Evolutionary conservation across 2,888 invertebrate species (phyloP), one percentile per base, ranked within the genome.

Genomic region (Uropetala carovei): DNA sequence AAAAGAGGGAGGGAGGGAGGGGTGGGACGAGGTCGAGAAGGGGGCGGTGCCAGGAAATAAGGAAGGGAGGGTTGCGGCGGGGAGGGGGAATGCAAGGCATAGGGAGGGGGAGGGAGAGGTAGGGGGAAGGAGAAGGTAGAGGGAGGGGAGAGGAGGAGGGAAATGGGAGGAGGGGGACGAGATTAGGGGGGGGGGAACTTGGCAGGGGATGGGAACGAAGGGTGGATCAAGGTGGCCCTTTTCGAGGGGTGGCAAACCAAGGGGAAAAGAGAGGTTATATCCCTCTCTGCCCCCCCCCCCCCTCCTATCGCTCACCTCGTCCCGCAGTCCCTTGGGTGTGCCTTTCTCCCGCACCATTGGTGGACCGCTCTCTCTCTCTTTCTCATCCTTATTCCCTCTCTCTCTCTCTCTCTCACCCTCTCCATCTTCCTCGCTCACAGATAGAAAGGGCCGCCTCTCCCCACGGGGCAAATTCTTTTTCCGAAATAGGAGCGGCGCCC

Each of bases 331-430:
- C 18, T 27, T 27, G 75, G 75, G 75, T 75, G 75, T 75, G 75
- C 75, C 68, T 68, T 43, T 43, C 68, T 68, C 4, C 75, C 75
- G 75, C 27, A 27, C 75, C 75, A 75, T 75, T 75, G 75, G 75
- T 27, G 75, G 75, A 75, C 75, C 22, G 75, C 22, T 27, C 13
- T 27, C 75, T 27, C 22, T 22, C 27, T 75, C 68, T 8, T 3
- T 0, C 68, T 68, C 68, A 68, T 16, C 68, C 22, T 11, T 16
- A 64, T 64, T 64, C 64, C 43, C 16, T 64, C 64, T 64, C n/a
- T 64, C 64, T n/a, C n/a, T 64, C 64, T 64, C 68, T n/a, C 13
- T 10, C 13, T 13, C 64, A 64, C n/a, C 22, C n/a, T 68, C 68
- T 68, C 68, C 9, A 5, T n/a, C n/a, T 9, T 14, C 14, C 16